These are phyloP conservation scores for Furcifer pardalis DNA, from an alignment of 2,797 vertebrate genomes.

Conservation along the genomic window DNA sequence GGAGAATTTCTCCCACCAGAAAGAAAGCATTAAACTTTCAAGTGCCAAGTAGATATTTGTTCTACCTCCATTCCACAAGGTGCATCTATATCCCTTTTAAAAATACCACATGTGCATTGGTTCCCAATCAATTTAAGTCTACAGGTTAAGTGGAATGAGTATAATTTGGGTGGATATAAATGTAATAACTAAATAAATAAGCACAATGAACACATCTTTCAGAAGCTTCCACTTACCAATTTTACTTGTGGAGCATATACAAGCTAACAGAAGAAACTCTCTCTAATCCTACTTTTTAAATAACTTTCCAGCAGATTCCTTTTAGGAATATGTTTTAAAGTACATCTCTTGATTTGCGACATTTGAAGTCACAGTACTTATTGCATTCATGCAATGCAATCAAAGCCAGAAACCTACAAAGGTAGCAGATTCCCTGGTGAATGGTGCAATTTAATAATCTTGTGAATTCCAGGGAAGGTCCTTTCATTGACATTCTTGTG, in stretches of 20 bases:
- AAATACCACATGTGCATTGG: no score
- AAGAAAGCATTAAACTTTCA: no score
- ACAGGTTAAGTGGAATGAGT: background rate
- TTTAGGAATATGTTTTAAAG: slow-evolving; percentile 32
- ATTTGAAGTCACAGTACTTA: slow-evolving; percentile 48
- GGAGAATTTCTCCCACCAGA: no score
- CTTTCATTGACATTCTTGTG: slow-evolving; percentile 65
- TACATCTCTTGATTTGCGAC: slow-evolving; percentile 68
- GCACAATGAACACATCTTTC: no score
- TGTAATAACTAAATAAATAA: no score
- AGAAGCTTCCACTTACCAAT: slow-evolving; percentile 1
- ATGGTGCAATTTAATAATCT: slow-evolving; percentile 66
- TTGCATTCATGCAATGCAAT: slow-evolving; percentile 30
- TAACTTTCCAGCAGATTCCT: background rate
- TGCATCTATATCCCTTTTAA: no score
- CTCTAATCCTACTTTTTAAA: no score
- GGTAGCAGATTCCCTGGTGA: slow-evolving; percentile 63
- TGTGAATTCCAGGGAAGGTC: slow-evolving; percentile 54
- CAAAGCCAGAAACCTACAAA: slow-evolving; percentile 66
- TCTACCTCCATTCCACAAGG: no score
- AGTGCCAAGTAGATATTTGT: no score
- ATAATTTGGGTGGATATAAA: no score
- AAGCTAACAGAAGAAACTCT: background rate
- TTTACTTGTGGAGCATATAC: slow-evolving; percentile 22
- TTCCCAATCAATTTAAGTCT: no score